phyloP scores from a whole-genome alignment of 2,797 vertebrate species.

The Crenuchus spilurus region DNA sequence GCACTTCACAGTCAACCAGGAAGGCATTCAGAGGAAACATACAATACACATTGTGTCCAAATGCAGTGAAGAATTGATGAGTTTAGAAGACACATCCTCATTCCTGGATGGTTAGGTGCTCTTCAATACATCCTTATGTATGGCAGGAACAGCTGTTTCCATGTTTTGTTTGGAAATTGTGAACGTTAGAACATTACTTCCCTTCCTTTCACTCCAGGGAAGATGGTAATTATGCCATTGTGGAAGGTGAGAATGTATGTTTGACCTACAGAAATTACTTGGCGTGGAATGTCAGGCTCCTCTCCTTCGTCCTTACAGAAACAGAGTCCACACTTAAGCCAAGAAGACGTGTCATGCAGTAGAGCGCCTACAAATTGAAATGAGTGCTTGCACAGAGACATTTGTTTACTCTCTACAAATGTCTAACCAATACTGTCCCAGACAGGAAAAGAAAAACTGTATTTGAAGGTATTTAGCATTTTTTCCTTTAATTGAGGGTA shows the following conservation, averaged over 20 bases:
- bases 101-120: slow-evolving; percentile 28
- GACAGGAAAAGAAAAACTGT: slow-evolving; percentile 3
- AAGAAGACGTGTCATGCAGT: slow-evolving; percentile 4
- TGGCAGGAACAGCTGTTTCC: slow-evolving; percentile 40
- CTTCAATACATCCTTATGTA: slow-evolving; percentile 29
- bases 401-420: slow-evolving; percentile 21
- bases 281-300: not conserved
- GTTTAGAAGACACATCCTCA: slow-evolving; percentile 2
- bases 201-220: slow-evolving; percentile 39
- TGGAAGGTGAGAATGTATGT: slow-evolving; percentile 32
- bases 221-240: slow-evolving; percentile 36
- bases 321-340: not conserved
- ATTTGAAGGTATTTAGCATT: slow-evolving; percentile 13
- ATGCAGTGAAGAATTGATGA: not conserved
- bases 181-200: slow-evolving; percentile 38
- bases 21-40: not conserved
- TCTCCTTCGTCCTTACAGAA: not conserved
- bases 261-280: slow-evolving; percentile 21
- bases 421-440: not conserved
- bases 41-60: not conserved
- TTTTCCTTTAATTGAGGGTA: slow-evolving; percentile 9
- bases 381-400: not conserved
- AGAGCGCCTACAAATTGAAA: not conserved
- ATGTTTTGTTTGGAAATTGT: slow-evolving; percentile 51
- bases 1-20: too few species aligned